Percentiles rank a stretch among this genome's conserved stretches.
These are phyloP conservation scores for Cinclus cinclus DNA, from an alignment of 2,113 vertebrate genomes.

Conservation along the genomic window DNA sequence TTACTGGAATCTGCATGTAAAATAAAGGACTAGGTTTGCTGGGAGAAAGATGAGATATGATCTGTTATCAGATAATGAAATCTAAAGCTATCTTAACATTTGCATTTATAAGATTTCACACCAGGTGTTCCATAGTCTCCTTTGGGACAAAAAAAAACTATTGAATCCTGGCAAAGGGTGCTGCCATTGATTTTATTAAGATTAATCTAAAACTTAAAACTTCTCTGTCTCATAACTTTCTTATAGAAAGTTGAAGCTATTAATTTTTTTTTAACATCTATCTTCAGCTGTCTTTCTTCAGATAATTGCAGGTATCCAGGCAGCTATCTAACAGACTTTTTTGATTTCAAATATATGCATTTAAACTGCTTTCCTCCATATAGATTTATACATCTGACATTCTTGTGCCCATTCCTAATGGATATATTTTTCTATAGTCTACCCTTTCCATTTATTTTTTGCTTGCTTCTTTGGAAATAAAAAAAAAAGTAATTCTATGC, in stretches of 20 bases:
- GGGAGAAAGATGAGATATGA: background rate
- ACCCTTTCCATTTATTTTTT: background rate
- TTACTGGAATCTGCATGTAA: background rate
- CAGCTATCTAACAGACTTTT: background rate
- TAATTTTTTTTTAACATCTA: background rate
- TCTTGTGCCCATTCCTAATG: background rate
- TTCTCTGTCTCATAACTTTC: background rate
- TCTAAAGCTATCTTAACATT: background rate
- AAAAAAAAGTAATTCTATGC: background rate
- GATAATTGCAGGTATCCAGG: background rate
- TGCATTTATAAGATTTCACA: slow-evolving; percentile 1
- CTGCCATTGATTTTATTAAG: background rate
- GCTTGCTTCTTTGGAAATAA: background rate
- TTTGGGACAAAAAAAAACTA: background rate
- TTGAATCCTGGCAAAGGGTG: background rate
- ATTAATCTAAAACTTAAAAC: background rate
- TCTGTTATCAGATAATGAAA: slow-evolving; percentile 35
- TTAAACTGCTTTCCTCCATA: background rate
- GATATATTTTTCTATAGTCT: background rate
- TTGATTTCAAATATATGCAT: background rate
- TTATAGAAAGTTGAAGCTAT: background rate
- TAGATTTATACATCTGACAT: background rate
- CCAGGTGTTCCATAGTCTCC: background rate
- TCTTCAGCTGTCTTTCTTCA: background rate
- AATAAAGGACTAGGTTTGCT: background rate